A percentile compares a stretch with the other conserved stretches of the same genome.
Conservation (phyloP, 2,888 invertebrate species). For the Drosophila pseudotakahashii region DNA sequence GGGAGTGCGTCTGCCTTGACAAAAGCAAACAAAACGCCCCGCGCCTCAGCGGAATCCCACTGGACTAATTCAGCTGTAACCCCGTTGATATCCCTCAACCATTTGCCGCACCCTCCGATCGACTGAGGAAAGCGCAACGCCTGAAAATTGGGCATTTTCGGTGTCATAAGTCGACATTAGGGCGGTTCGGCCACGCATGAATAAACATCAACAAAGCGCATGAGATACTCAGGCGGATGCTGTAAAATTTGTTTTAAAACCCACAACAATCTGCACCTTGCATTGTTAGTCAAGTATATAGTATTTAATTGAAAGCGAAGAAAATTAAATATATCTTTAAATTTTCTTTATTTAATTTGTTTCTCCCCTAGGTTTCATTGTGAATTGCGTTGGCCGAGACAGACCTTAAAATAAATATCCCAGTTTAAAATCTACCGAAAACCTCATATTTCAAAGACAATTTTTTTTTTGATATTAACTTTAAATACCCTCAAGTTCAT, state of each 20-base stretch:
- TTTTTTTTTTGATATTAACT: not conserved
- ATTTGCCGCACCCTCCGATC: conserved; percentile 13
- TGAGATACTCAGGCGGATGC: not conserved
- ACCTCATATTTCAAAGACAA: not conserved
- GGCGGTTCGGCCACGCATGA: conserved; percentile 10
- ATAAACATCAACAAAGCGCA: conserved; percentile 12
- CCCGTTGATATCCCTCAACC: conserved; percentile 66
- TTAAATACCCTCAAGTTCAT: not conserved
- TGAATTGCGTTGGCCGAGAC: not conserved
- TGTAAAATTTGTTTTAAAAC: conserved; percentile 48
- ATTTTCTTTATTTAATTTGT: too few species aligned
- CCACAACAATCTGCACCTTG: conserved; percentile 6
- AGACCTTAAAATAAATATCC: not conserved
- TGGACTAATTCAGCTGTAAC: conserved; percentile 82
- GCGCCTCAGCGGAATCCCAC: conserved; percentile 76
- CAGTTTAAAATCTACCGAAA: not conserved
- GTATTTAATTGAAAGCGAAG: too few species aligned
- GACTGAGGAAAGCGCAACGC: conserved; percentile 55
- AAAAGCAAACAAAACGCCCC: conserved; percentile 64
- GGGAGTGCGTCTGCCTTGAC: conserved; percentile 24
- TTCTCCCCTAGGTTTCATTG: too few species aligned
- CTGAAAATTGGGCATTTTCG: conserved; percentile 82
- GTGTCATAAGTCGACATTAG: conserved; percentile 83
- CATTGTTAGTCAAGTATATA: not conserved
- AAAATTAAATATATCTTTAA: too few species aligned